Evolutionary conservation across 2,113 vertebrate genomes (phyloP).

Genomic region (Rhinogobius similis): DNA sequence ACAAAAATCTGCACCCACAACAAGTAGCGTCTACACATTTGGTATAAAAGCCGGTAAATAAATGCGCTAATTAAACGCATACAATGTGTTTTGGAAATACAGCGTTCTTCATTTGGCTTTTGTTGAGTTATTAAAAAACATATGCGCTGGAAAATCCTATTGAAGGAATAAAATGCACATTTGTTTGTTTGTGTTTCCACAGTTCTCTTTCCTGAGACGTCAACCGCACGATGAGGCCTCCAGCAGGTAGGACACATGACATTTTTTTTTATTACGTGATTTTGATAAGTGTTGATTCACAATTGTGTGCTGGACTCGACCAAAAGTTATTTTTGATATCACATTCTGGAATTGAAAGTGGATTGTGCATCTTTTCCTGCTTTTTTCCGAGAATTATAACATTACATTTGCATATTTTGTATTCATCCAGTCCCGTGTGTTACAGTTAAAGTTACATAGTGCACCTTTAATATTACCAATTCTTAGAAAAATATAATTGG

Average conservation of each 20-base stretch:
- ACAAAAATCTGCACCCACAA: conserved; percentile 31
- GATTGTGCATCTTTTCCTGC: too few species aligned
- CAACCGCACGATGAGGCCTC: conserved; percentile 86
- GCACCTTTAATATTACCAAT: too few species aligned
- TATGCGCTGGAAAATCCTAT: not conserved
- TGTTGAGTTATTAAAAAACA: not conserved
- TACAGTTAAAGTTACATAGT: not conserved
- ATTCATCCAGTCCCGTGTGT: too few species aligned
- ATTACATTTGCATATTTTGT: too few species aligned
- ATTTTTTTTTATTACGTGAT: not conserved
- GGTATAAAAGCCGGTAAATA: not conserved
- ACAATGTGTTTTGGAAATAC: not conserved
- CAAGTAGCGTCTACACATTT: conserved; percentile 15
- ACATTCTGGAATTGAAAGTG: not conserved
- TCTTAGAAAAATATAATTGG: too few species aligned
- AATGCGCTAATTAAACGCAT: conserved; percentile 25
- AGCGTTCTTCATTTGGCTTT: not conserved
- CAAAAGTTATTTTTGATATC: too few species aligned
- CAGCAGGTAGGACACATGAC: conserved; percentile 81
- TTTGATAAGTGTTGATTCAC: too few species aligned
- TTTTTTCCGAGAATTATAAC: too few species aligned
- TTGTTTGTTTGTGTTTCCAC: conserved; percentile 46
- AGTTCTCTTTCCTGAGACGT: conserved; percentile 93
- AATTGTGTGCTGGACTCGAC: too few species aligned
- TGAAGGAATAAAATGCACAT: conserved; percentile 20